Evolutionary conservation across 2,888 invertebrate genomes (phyloP).

Genomic region (Heliconius ethilla): DNA sequence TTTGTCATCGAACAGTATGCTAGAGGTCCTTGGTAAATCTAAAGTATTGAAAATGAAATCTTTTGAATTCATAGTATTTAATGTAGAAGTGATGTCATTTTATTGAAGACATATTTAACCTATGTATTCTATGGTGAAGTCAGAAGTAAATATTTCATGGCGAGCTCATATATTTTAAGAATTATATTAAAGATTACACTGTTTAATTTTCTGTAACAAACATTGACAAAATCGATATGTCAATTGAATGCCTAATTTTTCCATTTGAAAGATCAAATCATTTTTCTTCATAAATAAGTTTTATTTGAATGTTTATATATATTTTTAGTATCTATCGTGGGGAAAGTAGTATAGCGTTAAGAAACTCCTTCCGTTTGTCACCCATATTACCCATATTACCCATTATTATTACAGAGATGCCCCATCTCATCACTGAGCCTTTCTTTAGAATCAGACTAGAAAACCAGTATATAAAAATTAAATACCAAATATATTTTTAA

Average conservation of each 20-base stretch:
- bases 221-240: constrained; percentile 2
- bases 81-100: constrained; percentile 5
- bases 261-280: constrained; percentile 2
- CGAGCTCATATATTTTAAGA: constrained; percentile 5
- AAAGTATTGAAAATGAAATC: constrained; percentile 45
- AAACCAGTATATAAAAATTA: too few species aligned
- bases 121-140: not conserved
- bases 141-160: not conserved
- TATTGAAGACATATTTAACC: constrained; percentile 8
- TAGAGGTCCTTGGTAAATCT: constrained; percentile 43
- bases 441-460: too few species aligned
- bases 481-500: too few species aligned
- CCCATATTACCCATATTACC: too few species aligned
- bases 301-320: not conserved
- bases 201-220: constrained; percentile 40
- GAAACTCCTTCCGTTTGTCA: not conserved
- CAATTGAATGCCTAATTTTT: constrained; percentile 1
- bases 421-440: too few species aligned
- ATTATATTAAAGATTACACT: not conserved
- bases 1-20: constrained; percentile 46
- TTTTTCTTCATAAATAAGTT: constrained; percentile 17
- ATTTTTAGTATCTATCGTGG: not conserved
- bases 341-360: not conserved
- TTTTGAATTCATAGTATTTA: constrained; percentile 54
- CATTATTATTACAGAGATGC: too few species aligned